Evolutionary conservation across 2,888 invertebrate genomes (phyloP).

Genomic region (Sesia bembeciformis): DNA sequence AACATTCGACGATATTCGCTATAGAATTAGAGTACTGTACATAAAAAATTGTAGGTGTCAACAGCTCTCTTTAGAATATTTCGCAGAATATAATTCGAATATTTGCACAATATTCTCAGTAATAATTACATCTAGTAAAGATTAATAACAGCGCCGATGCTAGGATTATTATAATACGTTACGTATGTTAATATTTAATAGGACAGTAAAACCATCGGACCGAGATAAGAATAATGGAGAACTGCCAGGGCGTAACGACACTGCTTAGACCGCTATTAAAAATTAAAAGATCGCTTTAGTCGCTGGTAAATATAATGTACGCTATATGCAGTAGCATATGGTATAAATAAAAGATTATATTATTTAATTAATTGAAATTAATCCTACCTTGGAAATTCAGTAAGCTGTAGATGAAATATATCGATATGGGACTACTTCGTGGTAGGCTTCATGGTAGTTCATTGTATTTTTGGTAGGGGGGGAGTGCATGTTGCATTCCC

Average conservation of each 20-base stretch:
- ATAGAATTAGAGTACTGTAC: too few relatives aligned
- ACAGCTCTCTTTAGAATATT: too few relatives aligned
- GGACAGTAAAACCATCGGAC: constrained; percentile 57
- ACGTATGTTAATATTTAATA: constrained; percentile 31
- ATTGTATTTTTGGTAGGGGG: too few relatives aligned
- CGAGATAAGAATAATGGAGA: constrained; percentile 49
- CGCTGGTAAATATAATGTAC: constrained; percentile 3
- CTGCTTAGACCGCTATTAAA: constrained; percentile 28
- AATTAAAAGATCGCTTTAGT: constrained; percentile 27
- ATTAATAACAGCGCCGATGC: neutral
- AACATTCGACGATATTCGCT: too few relatives aligned
- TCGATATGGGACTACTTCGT: too few relatives aligned
- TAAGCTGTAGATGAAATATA: too few relatives aligned
- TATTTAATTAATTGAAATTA: too few relatives aligned
- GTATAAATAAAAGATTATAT: neutral
- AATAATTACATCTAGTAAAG: neutral
- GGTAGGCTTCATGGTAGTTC: too few relatives aligned
- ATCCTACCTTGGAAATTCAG: too few relatives aligned
- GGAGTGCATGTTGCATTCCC: too few relatives aligned
- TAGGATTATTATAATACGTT: neutral
- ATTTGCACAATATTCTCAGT: neutral
- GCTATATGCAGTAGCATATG: constrained; percentile 1
- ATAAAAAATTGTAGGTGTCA: too few relatives aligned
- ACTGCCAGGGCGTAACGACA: constrained; percentile 49
- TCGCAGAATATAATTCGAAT: neutral